phyloP scores from a whole-genome alignment of 2,797 vertebrate species.

The Enteromius trimaculatus region DNA sequence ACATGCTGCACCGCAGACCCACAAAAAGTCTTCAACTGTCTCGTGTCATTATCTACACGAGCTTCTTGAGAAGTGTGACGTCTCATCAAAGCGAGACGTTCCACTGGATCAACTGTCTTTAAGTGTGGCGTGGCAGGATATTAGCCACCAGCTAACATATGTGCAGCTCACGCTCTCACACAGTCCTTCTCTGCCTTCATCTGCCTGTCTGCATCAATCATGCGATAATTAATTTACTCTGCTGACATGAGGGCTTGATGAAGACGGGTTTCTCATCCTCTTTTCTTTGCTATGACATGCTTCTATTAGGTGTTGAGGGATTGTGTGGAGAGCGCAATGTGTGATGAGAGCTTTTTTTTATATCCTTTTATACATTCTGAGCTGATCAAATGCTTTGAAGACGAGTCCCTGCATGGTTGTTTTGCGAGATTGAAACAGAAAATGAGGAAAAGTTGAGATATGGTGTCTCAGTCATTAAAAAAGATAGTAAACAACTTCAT shows the following conservation, averaged over 20 bases:
- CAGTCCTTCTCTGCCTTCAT: slow-evolving; percentile 53
- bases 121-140: slow-evolving; percentile 48
- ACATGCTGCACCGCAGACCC: neutral
- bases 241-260: slow-evolving; percentile 80
- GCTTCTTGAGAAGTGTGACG: slow-evolving; percentile 34
- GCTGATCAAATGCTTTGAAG: slow-evolving; percentile 41
- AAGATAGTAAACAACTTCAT: slow-evolving; percentile 36
- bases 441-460: slow-evolving; percentile 8
- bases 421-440: slow-evolving; percentile 1
- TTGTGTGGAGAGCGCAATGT: slow-evolving; percentile 17
- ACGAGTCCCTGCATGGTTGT: neutral
- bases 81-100: slow-evolving; percentile 56
- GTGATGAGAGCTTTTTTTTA: slow-evolving; percentile 28
- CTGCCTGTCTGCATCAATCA: slow-evolving; percentile 56
- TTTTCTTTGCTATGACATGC: slow-evolving; percentile 38
- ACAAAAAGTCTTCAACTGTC: slow-evolving; percentile 29
- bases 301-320: slow-evolving; percentile 46
- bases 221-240: slow-evolving; percentile 84
- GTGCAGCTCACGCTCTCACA: slow-evolving; percentile 19
- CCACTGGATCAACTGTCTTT: slow-evolving; percentile 32
- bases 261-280: slow-evolving; percentile 53
- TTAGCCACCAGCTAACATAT: slow-evolving; percentile 50
- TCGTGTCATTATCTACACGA: slow-evolving; percentile 22
- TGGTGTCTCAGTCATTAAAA: slow-evolving; percentile 58
- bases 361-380: slow-evolving; percentile 6